Conservation (phyloP, 2,113 vertebrate genomes). For the Tonatia bakeri region DNA sequence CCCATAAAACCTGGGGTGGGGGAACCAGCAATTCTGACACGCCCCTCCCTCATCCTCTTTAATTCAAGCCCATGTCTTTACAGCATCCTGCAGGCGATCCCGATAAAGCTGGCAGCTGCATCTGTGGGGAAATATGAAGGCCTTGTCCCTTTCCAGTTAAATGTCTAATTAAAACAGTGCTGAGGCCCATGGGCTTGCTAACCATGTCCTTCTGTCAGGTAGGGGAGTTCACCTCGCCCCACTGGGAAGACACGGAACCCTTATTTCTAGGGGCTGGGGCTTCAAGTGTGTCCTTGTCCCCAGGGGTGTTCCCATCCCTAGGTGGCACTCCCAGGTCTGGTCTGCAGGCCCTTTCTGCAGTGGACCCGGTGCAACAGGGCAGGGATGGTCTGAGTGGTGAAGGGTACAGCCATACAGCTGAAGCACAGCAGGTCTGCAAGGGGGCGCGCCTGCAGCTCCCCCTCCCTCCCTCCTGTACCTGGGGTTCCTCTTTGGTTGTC, state of each 20-base stretch:
- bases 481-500: neutral
- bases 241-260: slow-evolving; percentile 52
- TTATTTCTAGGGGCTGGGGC: slow-evolving; percentile 60
- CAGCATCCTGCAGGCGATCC: neutral
- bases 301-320: neutral
- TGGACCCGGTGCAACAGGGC: neutral
- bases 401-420: slow-evolving; percentile 7
- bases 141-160: slow-evolving; percentile 26
- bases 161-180: slow-evolving; percentile 74
- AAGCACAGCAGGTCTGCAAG: slow-evolving; percentile 11
- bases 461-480: rapidly evolving
- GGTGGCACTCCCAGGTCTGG: neutral
- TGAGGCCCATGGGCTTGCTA: slow-evolving; percentile 70
- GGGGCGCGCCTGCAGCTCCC: rapidly evolving
- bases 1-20: neutral
- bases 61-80: rapidly evolving
- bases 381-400: slow-evolving; percentile 28
- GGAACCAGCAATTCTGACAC: rapidly evolving
- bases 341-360: neutral
- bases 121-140: neutral
- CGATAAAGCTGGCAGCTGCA: neutral
- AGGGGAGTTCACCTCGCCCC: slow-evolving; percentile 54
- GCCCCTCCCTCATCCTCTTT: neutral
- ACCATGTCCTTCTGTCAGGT: slow-evolving; percentile 60
- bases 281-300: slow-evolving; percentile 44